Base-by-base conservation (phyloP, 2,797 vertebrate species). In the Hippocampus kuda region DNA sequence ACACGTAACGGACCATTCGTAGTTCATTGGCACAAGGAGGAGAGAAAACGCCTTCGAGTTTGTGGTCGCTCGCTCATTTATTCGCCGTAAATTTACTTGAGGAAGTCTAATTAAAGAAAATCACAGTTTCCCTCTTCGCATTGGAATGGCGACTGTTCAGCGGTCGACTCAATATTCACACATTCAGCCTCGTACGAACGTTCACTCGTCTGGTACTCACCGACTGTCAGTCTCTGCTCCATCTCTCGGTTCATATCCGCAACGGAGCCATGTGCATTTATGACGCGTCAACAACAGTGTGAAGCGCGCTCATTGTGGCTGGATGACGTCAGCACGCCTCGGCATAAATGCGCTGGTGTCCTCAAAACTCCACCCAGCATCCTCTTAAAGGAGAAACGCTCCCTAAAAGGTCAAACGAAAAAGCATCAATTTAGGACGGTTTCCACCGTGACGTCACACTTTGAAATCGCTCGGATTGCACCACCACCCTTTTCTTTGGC, bases 321-420 rank as follows among this genome's bases (percentile, higher is more conserved):
- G 70, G 27, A 79, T 85, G 85, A 88, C 85, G 85, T 1, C 18
- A 83, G 80, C 79, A 79, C 79, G 80, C 81, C 76, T 71, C 75
- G 74, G 86, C 88, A 87, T 89, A 88, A 81, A 80, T 6, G 57
- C 65, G 66, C 67, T 77, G 53, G 59, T 70, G 72, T 11, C 1
- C 42, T 66, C 10, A 65, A 66, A 70, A 82, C 88, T 87, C 88
- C 88, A 77, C 89, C 89, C 87, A 78, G 9, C 1, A 4, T 51
- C 30, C 64, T 24, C 81, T 83, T 83, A 87, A 86, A 84, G 75
- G 73, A 66, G 41, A 70, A 81, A 76, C 77, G 67, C 34, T 44
- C 66, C 41, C 18, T 5, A 8, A 67, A 63, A 68, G 10, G 4
- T 9, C 30, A 57, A 51, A 70, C 4, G 7, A 30, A 18, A 60